These are phyloP conservation scores for Pristionchus entomophagus DNA, from an alignment of 2,888 invertebrate species.

Conservation along the genomic window DNA sequence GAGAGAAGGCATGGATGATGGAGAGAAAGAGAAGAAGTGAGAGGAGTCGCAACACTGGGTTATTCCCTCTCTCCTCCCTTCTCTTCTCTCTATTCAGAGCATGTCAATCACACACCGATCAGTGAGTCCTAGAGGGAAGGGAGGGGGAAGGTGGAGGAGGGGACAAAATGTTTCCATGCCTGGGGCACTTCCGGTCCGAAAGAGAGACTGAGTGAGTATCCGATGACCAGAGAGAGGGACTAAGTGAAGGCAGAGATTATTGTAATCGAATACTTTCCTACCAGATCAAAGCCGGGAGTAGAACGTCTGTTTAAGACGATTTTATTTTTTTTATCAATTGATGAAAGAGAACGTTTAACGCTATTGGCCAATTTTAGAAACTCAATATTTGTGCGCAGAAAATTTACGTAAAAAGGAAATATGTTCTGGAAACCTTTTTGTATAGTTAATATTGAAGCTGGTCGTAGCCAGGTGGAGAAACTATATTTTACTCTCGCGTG, in stretches of 20 bases:
- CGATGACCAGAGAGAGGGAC: background rate
- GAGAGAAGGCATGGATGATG: no score
- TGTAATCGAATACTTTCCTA: background rate
- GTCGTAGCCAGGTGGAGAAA: no score
- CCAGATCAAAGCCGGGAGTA: background rate
- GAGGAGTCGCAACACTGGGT: constrained; percentile 4
- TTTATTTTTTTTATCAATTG: background rate
- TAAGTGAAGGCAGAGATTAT: constrained; percentile 10
- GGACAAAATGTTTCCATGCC: constrained; percentile 22
- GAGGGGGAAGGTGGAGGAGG: no score
- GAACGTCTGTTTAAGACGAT: background rate
- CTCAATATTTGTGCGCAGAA: no score
- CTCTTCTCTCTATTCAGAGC: background rate
- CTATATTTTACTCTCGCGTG: no score
- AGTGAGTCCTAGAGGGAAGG: constrained; percentile 24
- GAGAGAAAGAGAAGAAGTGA: background rate
- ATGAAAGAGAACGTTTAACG: background rate
- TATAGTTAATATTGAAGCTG: no score
- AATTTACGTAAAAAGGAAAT: no score
- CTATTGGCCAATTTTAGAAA: no score
- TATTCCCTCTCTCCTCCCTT: background rate
- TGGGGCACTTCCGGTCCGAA: background rate
- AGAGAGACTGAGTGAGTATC: no score
- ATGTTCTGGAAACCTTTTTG: no score
- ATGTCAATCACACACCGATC: background rate